Percentiles rank a stretch among this genome's conserved stretches.
phyloP scores from a whole-genome alignment of 1,140 invertebrate genomes.

The Macrobrachium nipponense region DNA sequence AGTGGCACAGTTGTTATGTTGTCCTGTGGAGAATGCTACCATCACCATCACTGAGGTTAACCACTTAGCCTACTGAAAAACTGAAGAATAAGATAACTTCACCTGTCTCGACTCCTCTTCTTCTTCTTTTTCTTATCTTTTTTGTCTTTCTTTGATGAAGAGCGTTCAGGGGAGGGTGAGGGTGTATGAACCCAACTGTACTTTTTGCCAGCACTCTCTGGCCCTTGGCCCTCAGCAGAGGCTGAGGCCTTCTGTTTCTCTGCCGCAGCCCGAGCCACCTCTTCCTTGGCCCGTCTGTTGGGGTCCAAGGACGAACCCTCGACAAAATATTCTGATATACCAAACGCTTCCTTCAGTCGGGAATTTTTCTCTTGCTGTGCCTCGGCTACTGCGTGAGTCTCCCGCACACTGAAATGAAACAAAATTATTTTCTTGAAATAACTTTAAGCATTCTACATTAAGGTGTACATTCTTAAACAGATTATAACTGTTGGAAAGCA shows the following conservation, averaged over 20 bases:
- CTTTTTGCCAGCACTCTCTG: slow-evolving; percentile 60
- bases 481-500: no score
- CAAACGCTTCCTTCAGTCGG: slow-evolving; percentile 90
- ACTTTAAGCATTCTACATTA: no score
- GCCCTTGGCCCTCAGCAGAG: slow-evolving; percentile 54
- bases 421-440: not conserved
- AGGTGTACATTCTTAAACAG: no score
- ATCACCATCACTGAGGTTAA: no score
- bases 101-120: slow-evolving; percentile 65
- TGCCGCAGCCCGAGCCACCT: slow-evolving; percentile 71
- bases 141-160: slow-evolving; percentile 64
- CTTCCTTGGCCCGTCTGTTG: slow-evolving; percentile 83
- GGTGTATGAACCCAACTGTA: slow-evolving; percentile 57
- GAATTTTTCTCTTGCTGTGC: slow-evolving; percentile 97
- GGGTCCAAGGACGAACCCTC: slow-evolving; percentile 94
- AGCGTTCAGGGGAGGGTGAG: slow-evolving; percentile 41
- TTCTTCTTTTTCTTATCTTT: slow-evolving; percentile 69
- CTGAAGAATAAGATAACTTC: not conserved
- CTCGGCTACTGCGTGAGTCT: slow-evolving; percentile 95
- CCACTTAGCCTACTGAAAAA: not conserved
- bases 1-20: no score
- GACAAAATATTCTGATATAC: slow-evolving; percentile 92
- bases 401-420: slow-evolving; percentile 81
- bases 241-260: slow-evolving; percentile 63
- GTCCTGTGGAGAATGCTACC: no score